Evolutionary conservation across 2,113 vertebrate species (phyloP).

Genomic region (Donacobius atricapilla): DNA sequence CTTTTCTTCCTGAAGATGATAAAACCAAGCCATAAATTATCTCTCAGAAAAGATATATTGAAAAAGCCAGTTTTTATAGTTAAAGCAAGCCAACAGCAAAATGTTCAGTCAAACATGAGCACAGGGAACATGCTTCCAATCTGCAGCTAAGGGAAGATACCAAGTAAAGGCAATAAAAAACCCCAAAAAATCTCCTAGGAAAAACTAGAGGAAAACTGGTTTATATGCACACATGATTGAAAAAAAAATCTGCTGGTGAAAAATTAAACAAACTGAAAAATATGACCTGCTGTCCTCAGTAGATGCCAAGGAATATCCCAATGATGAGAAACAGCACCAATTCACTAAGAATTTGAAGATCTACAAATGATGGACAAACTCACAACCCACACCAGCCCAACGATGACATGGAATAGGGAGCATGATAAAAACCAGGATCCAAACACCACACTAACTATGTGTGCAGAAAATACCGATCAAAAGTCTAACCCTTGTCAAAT

Average conservation of each 20-base stretch:
- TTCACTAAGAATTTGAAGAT: not conserved
- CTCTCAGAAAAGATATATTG: not conserved
- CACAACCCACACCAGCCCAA: not conserved
- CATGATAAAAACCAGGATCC: not conserved
- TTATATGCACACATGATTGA: not conserved
- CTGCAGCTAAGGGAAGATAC: not conserved
- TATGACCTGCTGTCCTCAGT: not conserved
- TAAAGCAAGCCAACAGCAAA: not conserved
- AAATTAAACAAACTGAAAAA: not conserved
- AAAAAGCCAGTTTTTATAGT: too few species aligned
- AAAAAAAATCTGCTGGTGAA: not conserved
- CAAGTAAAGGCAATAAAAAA: not conserved
- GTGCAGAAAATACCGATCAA: slow-evolving; percentile 33
- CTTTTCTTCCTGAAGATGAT: not conserved
- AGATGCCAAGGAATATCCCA: not conserved
- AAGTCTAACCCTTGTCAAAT: slow-evolving; percentile 53
- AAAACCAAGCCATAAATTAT: not conserved
- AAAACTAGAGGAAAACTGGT: not conserved
- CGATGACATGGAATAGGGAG: not conserved
- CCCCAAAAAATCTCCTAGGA: rapidly evolving
- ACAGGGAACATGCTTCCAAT: slow-evolving; percentile 3
- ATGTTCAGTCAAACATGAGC: not conserved
- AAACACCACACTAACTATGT: slow-evolving; percentile 14
- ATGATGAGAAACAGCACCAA: not conserved
- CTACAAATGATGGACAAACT: not conserved